Percentiles rank a stretch among this genome's conserved stretches.
Conservation (phyloP, 2,888 invertebrate species). For the Eristalis tenax region DNA sequence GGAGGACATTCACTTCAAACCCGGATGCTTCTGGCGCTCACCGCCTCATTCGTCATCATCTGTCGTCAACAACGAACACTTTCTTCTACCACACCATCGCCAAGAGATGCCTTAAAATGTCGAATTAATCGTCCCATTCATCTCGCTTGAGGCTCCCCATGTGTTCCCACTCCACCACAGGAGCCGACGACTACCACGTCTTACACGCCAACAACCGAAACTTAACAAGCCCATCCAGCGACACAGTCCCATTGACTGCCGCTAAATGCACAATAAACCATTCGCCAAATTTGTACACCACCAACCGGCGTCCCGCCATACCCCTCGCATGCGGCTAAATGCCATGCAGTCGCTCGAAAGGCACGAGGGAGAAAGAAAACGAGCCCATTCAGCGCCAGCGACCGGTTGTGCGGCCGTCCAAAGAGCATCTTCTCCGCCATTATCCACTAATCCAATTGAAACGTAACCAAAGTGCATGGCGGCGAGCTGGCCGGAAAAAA, state of each 20-base stretch:
- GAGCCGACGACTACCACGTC: background rate
- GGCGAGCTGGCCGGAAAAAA: slow-evolving; percentile 2
- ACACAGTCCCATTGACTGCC: slow-evolving; percentile 15
- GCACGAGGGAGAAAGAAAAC: background rate
- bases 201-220: too few species aligned
- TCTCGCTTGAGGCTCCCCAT: background rate
- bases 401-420: background rate
- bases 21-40: background rate
- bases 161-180: background rate
- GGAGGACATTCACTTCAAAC: background rate
- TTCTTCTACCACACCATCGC: background rate
- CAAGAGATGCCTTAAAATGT: background rate
- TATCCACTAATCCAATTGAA: slow-evolving; percentile 70
- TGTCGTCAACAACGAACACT: background rate
- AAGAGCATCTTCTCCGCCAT: slow-evolving; percentile 65
- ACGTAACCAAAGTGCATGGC: slow-evolving; percentile 59
- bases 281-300: slow-evolving; percentile 15
- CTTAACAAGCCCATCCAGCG: too few species aligned
- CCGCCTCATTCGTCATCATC: background rate
- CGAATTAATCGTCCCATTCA: background rate
- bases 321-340: slow-evolving; percentile 10
- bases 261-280: slow-evolving; percentile 34
- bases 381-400: background rate
- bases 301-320: background rate
- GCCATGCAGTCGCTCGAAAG: background rate